phyloP scores from a whole-genome alignment of 64 coral and sea anemone genomes.

The Dendrophyllia cribrosa region DNA sequence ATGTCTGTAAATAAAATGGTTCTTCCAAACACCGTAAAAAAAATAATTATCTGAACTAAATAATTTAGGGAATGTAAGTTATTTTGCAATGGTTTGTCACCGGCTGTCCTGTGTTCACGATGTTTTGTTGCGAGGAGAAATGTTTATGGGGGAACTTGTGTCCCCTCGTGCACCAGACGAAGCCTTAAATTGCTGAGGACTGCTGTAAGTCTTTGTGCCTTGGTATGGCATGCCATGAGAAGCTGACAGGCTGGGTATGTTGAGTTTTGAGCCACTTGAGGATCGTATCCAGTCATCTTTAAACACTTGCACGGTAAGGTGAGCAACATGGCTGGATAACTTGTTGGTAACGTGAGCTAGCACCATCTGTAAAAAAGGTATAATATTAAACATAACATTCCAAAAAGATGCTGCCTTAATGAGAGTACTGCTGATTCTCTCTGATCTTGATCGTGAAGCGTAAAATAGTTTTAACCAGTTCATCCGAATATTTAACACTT shows the following conservation, averaged over 20 bases:
- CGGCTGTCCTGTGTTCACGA: not conserved
- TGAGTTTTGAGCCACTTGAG: constrained; percentile 76
- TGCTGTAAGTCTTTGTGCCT: constrained; percentile 20
- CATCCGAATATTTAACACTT: too few species aligned
- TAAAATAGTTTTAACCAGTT: too few species aligned
- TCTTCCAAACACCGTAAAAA: too few species aligned
- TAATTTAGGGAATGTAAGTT: too few species aligned
- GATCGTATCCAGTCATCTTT: constrained; percentile 98
- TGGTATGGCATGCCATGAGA: not conserved
- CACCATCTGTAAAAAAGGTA: constrained; percentile 71
- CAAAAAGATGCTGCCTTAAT: too few species aligned
- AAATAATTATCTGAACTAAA: too few species aligned
- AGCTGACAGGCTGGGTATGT: constrained; percentile 10
- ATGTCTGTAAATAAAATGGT: too few species aligned
- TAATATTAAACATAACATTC: too few species aligned
- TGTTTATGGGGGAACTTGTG: not conserved
- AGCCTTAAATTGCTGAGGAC: constrained; percentile 5
- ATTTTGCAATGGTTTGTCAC: too few species aligned
- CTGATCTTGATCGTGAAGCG: too few species aligned
- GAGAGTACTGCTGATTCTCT: too few species aligned
- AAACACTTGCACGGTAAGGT: constrained; percentile 94
- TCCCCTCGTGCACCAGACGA: not conserved
- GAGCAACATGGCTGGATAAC: constrained; percentile 72
- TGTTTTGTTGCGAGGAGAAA: constrained; percentile 5
- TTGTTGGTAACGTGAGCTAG: constrained; percentile 98